Evolutionary conservation across 2,113 vertebrate genomes (phyloP).

Genomic region (Ahaetulla prasina): DNA sequence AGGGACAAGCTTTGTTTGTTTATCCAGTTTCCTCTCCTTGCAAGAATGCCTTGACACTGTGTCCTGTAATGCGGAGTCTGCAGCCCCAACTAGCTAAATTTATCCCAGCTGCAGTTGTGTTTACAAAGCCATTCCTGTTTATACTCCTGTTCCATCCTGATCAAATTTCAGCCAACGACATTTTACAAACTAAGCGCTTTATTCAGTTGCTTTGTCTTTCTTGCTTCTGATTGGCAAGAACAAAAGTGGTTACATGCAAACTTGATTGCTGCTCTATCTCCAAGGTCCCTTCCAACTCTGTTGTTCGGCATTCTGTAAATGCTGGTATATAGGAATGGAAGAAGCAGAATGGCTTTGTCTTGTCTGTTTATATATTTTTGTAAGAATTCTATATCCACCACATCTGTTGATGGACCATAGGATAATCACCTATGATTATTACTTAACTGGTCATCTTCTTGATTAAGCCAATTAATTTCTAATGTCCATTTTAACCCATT

Average conservation of each 20-base stretch:
- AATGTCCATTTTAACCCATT: background rate
- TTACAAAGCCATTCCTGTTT: constrained; percentile 76
- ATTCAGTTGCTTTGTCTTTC: background rate
- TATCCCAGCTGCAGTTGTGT: constrained; percentile 73
- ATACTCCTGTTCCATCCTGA: constrained; percentile 59
- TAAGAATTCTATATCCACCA: background rate
- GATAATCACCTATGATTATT: background rate
- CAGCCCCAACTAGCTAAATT: constrained; percentile 64
- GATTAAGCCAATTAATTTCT: background rate
- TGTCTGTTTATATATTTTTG: background rate
- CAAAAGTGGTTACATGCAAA: background rate
- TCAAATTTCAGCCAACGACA: constrained; percentile 38
- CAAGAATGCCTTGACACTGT: constrained; percentile 66
- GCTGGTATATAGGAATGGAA: background rate
- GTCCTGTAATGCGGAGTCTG: constrained; percentile 59
- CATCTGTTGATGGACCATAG: background rate
- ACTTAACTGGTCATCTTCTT: background rate
- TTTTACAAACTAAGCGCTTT: background rate
- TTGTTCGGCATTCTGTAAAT: background rate
- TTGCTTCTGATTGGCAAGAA: background rate
- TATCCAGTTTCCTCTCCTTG: constrained; percentile 70
- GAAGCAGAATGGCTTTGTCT: background rate
- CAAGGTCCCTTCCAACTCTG: background rate
- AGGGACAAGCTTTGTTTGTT: constrained; percentile 66
- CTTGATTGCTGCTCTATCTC: background rate